Conservation (phyloP, 1,140 invertebrate genomes). For the Liolophura sinensis region DNA sequence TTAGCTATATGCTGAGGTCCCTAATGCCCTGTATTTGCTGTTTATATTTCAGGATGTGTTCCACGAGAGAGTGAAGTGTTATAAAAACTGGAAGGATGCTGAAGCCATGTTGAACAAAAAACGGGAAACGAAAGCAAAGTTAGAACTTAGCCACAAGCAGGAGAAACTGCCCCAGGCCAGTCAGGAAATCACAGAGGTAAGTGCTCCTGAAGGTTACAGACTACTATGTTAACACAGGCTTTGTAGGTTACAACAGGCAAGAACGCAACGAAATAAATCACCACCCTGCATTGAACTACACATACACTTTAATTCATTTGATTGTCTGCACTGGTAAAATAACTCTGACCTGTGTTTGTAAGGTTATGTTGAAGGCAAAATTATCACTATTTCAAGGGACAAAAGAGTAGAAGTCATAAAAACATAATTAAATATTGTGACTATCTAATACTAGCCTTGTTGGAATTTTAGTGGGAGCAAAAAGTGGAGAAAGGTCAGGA, state of each 20-base stretch:
- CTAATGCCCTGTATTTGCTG: too few relatives aligned
- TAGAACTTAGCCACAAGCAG: constrained; percentile 82
- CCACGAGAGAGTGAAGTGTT: constrained; percentile 95
- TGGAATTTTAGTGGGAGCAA: constrained; percentile 77
- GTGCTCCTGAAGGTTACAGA: constrained; percentile 5
- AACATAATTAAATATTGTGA: background rate
- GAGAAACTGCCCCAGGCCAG: constrained; percentile 89
- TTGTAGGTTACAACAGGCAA: too few relatives aligned
- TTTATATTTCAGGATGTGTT: constrained; percentile 79
- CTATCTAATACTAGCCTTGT: constrained; percentile 1
- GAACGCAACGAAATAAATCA: too few relatives aligned
- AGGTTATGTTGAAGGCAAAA: background rate
- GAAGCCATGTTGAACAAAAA: constrained; percentile 94
- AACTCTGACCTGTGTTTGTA: background rate
- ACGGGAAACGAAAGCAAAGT: constrained; percentile 88
- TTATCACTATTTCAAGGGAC: background rate
- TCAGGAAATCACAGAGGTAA: constrained; percentile 89
- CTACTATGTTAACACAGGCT: too few relatives aligned
- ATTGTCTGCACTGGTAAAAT: too few relatives aligned
- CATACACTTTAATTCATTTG: too few relatives aligned
- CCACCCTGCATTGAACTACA: too few relatives aligned
- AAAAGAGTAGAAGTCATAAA: background rate
- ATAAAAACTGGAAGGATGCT: constrained; percentile 97
- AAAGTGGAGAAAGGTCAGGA: constrained; percentile 96
- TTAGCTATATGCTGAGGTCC: too few relatives aligned